Evolutionary conservation across 2,888 invertebrate genomes (phyloP), one percentile per base, ranked within the genome.

Genomic region (Cistogaster globosa): DNA sequence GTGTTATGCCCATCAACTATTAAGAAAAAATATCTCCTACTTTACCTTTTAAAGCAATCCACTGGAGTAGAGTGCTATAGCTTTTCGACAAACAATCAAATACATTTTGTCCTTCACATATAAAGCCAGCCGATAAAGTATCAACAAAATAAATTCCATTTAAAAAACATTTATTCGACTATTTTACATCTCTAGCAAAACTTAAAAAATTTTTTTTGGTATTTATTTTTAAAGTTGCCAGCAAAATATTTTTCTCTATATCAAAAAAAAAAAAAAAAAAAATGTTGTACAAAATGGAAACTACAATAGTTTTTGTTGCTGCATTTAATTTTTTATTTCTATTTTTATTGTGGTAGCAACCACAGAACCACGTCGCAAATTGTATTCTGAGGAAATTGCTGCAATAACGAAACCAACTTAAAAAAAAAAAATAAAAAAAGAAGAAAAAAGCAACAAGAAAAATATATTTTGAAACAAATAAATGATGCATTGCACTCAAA

Each of bases 401-500:
- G 72, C 83, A 72, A 74, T 26, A 78, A 68, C 42, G 42, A 58
- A 32, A 42, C 18, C 67, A 76, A 38, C 16, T 48, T 38, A n/a
- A 67, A 48, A 36, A 20, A 32, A 63, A 20, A 45, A n/a, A n/a
- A n/a, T n/a, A 67, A 48, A 36, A 20, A 32, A 63, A 20, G 32
- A n/a, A 67, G 38, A 36, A 20, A 32, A 63, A 20, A 45, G 20
- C 8, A 32, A 32, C 6, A 32, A 32, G 32, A 55, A 67, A 63
- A 71, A 71, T 26, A 62, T 45, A 57, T 76, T 67, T 76, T 36
- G 26, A 80, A 84, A 84, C 72, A 71, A 80, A 76, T 80, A 84
- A 84, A 80, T 84, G 84, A 80, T 84, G 84, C 84, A 84, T 72
- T 80, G 84, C 84, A 76, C 80, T 80, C 76, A 80, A 84, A 84